Evolutionary conservation across 2,888 invertebrate species (phyloP), one percentile per base, ranked within the genome.

Genomic region (Lydus trimaculatus): DNA sequence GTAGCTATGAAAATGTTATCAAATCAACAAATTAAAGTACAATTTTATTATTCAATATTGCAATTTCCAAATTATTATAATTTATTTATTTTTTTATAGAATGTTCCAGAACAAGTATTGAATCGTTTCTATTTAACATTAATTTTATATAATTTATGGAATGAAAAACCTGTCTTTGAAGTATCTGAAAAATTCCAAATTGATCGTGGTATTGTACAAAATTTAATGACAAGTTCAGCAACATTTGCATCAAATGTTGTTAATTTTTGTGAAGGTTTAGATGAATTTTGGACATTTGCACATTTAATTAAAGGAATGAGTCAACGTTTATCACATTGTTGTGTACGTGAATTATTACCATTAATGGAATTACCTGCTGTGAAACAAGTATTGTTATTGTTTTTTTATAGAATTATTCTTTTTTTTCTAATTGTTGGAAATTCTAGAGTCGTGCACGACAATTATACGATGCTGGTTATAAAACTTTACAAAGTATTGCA

Each of bases 361-460:
- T 87, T 99, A 23, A 90, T 98, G 91, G 94, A 96, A 74, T 87
- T 98, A 75, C 97, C 98, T 1, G 90, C 91, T 23, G 96, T 98
- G 3, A 95, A 93, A 87, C 91, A 93, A 86, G 92, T 92, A 84
- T 5, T 31, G 6, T 31, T 31, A 31, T 8, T 8, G 9, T 31
- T 8, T 56, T 31, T 6, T 23, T 59, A 13, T 15, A 31, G 31
- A 28, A 28, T 28, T 8, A 33, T 6, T 33, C 6, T n/a, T 33
- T 33, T 7, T 7, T 28, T n/a, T 43, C 31, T 61, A 33, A 20
- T 23, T 62, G n/a, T 31, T 58, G 6, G 8, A 64, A 67, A 64
- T 70, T 78, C 75, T 82, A 93, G 92, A 94, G 92, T 71, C 90
- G 98, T 70, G 98, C 98, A 0, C 88, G 91, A 73, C 95, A 96